phyloP scores from a whole-genome alignment of 2,113 vertebrate species.

The Channa argus region DNA sequence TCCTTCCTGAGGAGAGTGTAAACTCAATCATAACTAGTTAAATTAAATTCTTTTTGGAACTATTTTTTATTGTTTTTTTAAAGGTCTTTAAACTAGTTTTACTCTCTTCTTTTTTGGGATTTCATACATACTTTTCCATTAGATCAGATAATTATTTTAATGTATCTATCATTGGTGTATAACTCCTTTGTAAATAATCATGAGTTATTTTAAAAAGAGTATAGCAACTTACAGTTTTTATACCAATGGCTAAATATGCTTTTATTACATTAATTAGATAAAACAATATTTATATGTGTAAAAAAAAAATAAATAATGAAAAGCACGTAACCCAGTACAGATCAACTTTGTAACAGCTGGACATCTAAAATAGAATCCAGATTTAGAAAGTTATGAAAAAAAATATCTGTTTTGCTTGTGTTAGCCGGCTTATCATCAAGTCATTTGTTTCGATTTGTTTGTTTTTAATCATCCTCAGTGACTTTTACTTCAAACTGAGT shows the following conservation, averaged over 20 bases:
- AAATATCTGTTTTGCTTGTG: slow-evolving; percentile 39
- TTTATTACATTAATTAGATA: slow-evolving; percentile 76
- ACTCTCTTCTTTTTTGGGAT: slow-evolving; percentile 45
- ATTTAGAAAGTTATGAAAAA: slow-evolving; percentile 48
- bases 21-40: slow-evolving; percentile 29
- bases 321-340: slow-evolving; percentile 35
- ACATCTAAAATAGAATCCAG: slow-evolving; percentile 48
- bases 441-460: slow-evolving; percentile 18
- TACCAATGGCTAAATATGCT: slow-evolving; percentile 83
- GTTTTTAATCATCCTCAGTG: slow-evolving; percentile 38
- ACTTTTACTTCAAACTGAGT: slow-evolving; percentile 42
- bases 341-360: slow-evolving; percentile 57
- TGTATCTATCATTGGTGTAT: slow-evolving; percentile 62
- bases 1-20: slow-evolving; percentile 6
- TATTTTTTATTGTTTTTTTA: background rate
- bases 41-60: background rate
- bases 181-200: slow-evolving; percentile 82
- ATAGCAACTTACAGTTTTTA: slow-evolving; percentile 78
- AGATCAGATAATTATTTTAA: slow-evolving; percentile 58
- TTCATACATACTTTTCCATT: slow-evolving; percentile 54
- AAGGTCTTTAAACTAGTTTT: slow-evolving; percentile 30
- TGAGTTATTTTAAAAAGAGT: slow-evolving; percentile 72
- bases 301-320: slow-evolving; percentile 17
- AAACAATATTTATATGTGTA: slow-evolving; percentile 72
- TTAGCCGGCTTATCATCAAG: slow-evolving; percentile 45